These are phyloP conservation scores for Heterocephalus glaber DNA, from an alignment of 2,113 vertebrate species.

Conservation along the genomic window DNA sequence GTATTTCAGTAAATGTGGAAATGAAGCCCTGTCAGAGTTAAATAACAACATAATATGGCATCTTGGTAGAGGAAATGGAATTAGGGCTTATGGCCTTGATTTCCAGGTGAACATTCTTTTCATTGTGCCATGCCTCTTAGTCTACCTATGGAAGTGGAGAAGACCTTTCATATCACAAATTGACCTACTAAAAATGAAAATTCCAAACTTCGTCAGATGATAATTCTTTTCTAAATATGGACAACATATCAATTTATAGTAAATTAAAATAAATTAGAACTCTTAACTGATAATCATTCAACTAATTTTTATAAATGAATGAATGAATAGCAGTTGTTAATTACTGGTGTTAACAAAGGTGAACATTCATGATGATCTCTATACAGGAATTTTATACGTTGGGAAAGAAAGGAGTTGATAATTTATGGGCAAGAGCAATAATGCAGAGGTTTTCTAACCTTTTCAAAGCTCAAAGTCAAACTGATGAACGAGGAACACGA, in stretches of 20 bases:
- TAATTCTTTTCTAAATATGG: background rate
- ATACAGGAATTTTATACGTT: background rate
- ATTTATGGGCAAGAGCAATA: background rate
- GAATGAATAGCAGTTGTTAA: background rate
- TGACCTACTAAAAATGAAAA: background rate
- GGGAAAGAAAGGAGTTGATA: background rate
- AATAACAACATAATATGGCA: background rate
- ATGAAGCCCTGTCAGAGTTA: background rate
- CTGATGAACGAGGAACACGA: background rate
- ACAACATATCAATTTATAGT: background rate
- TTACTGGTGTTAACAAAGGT: background rate
- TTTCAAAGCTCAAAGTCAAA: background rate
- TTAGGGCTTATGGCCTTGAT: background rate
- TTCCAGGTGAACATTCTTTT: slow-evolving; percentile 1
- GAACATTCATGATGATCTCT: background rate
- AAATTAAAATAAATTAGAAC: background rate
- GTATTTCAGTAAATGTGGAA: background rate
- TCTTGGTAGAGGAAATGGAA: background rate
- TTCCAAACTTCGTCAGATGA: background rate
- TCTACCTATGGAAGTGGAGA: background rate
- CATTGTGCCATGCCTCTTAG: background rate
- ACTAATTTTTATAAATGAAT: slow-evolving; percentile 6
- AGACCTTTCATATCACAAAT: background rate
- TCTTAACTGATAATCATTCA: background rate
- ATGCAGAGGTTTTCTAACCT: background rate